Evolutionary conservation across 2,113 vertebrate species (phyloP).

Genomic region (Eudyptes chrysolophus): DNA sequence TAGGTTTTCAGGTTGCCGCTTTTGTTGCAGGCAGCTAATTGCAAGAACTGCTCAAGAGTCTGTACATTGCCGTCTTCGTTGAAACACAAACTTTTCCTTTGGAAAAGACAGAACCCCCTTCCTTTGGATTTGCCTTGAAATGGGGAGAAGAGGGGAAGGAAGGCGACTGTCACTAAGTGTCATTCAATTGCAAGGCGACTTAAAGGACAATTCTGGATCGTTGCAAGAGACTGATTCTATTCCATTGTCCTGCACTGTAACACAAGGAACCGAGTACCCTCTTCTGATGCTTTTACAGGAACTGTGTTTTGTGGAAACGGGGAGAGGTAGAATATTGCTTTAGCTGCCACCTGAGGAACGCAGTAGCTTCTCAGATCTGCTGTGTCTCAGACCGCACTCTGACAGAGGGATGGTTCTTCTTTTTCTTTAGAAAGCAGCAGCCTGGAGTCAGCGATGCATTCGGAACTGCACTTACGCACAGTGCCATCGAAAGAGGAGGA

Average conservation of each 20-base stretch:
- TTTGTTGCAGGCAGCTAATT: not conserved
- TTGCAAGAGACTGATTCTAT: too few species aligned
- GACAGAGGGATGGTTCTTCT: not conserved
- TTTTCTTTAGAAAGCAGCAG: slow-evolving; percentile 73
- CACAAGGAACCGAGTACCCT: not conserved
- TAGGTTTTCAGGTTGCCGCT: not conserved
- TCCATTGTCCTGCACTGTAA: not conserved
- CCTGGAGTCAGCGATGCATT: slow-evolving; percentile 76
- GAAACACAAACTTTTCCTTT: not conserved
- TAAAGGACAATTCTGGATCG: not conserved
- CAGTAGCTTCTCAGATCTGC: not conserved
- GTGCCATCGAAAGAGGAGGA: slow-evolving; percentile 56
- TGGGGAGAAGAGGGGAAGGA: not conserved
- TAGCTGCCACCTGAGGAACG: not conserved
- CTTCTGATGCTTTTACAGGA: not conserved
- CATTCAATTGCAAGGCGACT: not conserved
- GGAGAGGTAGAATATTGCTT: not conserved
- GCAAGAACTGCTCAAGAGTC: not conserved
- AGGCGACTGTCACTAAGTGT: too few species aligned
- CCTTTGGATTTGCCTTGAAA: not conserved
- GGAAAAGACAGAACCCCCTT: not conserved
- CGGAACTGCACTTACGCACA: slow-evolving; percentile 78
- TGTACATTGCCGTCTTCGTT: too few species aligned
- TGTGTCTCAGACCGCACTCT: not conserved
- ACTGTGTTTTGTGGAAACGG: not conserved